phyloP scores from a whole-genome alignment of 2,888 invertebrate genomes.

The Zygothrica quintamaculata region DNA sequence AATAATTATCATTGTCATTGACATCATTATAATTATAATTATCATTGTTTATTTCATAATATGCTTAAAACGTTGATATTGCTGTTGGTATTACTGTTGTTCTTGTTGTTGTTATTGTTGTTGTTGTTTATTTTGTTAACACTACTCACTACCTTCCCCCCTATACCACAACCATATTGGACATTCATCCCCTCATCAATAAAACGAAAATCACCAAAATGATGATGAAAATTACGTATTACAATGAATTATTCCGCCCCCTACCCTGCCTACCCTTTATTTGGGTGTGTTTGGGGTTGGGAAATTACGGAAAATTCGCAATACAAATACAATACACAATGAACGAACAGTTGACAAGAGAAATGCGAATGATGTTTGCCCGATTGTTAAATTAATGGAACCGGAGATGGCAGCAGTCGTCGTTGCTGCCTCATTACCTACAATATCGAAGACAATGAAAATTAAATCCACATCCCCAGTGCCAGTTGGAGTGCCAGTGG shows the following conservation, averaged over 20 bases:
- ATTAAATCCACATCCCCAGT: conserved; percentile 48
- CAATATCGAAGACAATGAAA: conserved; percentile 53
- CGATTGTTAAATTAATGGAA: conserved; percentile 80
- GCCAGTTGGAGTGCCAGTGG: conserved; percentile 17
- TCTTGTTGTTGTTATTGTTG: conserved; percentile 36
- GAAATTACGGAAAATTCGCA: conserved; percentile 23
- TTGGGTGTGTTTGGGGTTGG: conserved; percentile 26
- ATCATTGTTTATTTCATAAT: conserved; percentile 29
- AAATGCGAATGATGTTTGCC: conserved; percentile 83
- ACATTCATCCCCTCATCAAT: conserved; percentile 19
- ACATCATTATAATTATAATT: conserved; percentile 8
- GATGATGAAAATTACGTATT: conserved; percentile 32
- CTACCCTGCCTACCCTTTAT: too few relatives aligned
- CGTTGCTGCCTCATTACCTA: conserved; percentile 43
- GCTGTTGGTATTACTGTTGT: conserved; percentile 41
- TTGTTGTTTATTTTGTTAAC: conserved; percentile 61
- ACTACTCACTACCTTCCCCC: conserved; percentile 4
- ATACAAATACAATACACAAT: conserved; percentile 26
- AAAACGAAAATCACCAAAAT: background rate
- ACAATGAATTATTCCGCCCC: conserved; percentile 17
- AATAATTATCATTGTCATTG: conserved; percentile 6
- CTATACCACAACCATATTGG: conserved; percentile 20
- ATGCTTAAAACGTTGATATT: conserved; percentile 48
- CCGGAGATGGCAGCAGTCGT: conserved; percentile 50
- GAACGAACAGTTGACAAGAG: conserved; percentile 73